Evolutionary conservation across 2,113 vertebrate species (phyloP), one percentile per base, ranked within the genome.

Genomic region (Corythaeola cristata): DNA sequence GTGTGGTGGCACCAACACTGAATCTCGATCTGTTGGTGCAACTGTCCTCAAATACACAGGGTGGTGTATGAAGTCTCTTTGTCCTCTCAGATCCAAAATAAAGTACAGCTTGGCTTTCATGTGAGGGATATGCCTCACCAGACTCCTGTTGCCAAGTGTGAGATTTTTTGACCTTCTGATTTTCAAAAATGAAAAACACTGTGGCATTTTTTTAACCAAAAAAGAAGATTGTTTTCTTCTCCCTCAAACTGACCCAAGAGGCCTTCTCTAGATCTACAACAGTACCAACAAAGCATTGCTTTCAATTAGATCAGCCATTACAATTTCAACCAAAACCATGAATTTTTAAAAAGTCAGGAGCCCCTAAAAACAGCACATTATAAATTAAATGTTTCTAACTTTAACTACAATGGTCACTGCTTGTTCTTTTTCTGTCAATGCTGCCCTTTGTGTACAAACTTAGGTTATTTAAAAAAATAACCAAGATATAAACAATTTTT

Each of bases 1-100:
- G 64, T 0, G 0, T 15, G 3, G 41, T n/a, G 22, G 72, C 18
- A 93, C 23, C 17, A 23, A 12, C 0, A 0, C 1, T 28, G 14
- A 77, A 77, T 44, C n/a, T 71, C n/a, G 12, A 12, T 47, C 23
- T 58, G 74, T 55, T 35, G 26, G 37, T 67, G 23, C 68, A 89
- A 50, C 15, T 66, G 26, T 53, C 18, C 47, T 90, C 64, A 86
- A 63, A 84, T 22, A 50, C 2, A 6, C 28, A 73, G 8, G 35
- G 33, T 0, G 0, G 27, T 24, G 4, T 23, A 66, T 1, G 2
- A 64, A 66, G 49, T 20, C 47, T 45, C 62, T 66, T n/a, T 77
- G 19, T 58, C 37, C 5, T 49, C 28, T 66, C n/a, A n/a, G 14
- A 66, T 16, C 41, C 45, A 47, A 81, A 86, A 83, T 24, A 49